Base-by-base conservation (phyloP, 2,797 vertebrate species). In the Sebastiscus tertius region DNA sequence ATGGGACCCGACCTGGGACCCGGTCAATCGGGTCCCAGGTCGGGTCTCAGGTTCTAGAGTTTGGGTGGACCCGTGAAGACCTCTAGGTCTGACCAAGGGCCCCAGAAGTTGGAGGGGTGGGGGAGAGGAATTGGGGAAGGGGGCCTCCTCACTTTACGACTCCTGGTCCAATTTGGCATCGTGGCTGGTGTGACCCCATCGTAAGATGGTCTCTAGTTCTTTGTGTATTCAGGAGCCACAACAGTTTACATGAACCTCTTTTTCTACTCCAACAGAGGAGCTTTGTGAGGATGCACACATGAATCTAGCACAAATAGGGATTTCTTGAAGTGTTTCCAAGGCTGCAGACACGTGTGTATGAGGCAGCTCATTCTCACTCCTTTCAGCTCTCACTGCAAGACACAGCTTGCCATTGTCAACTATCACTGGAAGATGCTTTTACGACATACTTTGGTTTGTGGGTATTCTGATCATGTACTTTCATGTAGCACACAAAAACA, bases 361-460 rank as follows among this genome's bases (percentile, higher is more conserved):
- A 90, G 80, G 86, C 80, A 90, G 85, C 80, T 79, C 73, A 56
- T 42, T 76, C 76, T 27, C 36, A n/a, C 64, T 73, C 68, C 55
- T 77, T 66, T 76, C 70, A 72, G 70, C 75, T 78, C 67, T 33
- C 36, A 71, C 69, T 83, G 82, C 92, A 92, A 91, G 93, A 93
- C 84, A 88, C 85, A 89, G 88, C 93, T 82, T 89, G 87, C 85
- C 64, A 78, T 88, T 91, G 86, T 90, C 4, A n/a, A 83, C 73
- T 70, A 78, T 83, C 83, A 77, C 61, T 73, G 63, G 72, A 77
- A 75, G 72, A 72, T 72, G 63, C 85, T 75, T 85, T 86, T 83
- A 73, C 79, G 27, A 62, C 89, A 88, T 87, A 79, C 80, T 86
- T 87, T 68, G 34, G 61, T 65, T 75, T 0, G 2, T 20, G 59